Percentiles rank a stretch among this genome's conserved stretches.
phyloP scores from a whole-genome alignment of 2,797 vertebrate genomes.

The Liparis tanakae region DNA sequence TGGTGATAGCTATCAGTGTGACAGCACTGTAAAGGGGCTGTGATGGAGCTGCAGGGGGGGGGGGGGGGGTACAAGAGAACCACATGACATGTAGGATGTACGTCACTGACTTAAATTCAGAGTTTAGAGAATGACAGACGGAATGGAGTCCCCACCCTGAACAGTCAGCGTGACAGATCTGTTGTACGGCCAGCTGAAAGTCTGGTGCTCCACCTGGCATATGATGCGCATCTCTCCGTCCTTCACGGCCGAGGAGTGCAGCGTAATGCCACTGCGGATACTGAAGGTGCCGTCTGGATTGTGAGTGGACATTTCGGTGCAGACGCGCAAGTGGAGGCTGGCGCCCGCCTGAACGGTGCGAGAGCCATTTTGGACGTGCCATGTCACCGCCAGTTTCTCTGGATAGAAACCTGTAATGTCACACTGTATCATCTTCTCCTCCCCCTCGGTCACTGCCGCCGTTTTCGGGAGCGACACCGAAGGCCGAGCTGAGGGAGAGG shows the following conservation, averaged over 20 bases:
- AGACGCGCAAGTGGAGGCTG: constrained; percentile 51
- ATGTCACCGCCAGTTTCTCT: constrained; percentile 58
- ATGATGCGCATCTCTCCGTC: constrained; percentile 41
- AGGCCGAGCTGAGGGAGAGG: constrained; percentile 61
- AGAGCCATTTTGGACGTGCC: constrained; percentile 59
- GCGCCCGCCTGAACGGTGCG: not conserved
- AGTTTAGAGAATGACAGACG: not conserved
- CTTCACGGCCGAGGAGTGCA: constrained; percentile 40
- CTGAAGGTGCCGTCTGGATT: constrained; percentile 65
- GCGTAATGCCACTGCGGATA: constrained; percentile 67
- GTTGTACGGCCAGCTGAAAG: constrained; percentile 44
- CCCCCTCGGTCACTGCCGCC: constrained; percentile 52
- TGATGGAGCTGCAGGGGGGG: constrained; percentile 39
- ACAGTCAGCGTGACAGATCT: constrained; percentile 58
- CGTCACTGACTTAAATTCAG: not conserved
- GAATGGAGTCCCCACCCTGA: constrained; percentile 48
- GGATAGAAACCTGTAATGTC: constrained; percentile 75
- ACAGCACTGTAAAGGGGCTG: constrained; percentile 14
- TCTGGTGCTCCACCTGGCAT: constrained; percentile 73
- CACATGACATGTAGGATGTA: not conserved
- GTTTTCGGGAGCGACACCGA: constrained; percentile 60
- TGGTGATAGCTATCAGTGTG: constrained; percentile 51
- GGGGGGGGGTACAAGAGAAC: not conserved
- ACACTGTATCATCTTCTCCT: constrained; percentile 73
- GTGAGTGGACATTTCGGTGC: constrained; percentile 60